Conservation (phyloP, 1,140 invertebrate species). For the Lepidurus apus region DNA sequence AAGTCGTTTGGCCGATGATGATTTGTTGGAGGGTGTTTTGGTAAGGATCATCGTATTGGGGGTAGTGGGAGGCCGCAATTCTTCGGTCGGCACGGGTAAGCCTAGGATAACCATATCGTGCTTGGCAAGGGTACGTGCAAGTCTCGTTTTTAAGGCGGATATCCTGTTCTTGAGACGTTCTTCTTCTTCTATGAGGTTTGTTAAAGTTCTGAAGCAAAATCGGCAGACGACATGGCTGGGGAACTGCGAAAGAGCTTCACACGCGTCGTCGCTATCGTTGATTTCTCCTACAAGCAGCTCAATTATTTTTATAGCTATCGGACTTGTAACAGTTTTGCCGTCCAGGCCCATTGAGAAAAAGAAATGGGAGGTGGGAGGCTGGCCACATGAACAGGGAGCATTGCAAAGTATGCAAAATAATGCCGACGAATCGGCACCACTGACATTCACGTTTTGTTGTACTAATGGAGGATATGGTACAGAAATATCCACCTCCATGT, state of each 20-base stretch:
- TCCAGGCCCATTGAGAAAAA: background rate
- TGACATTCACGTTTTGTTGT: background rate
- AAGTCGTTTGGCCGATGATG: background rate
- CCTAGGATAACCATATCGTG: background rate
- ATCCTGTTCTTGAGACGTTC: background rate
- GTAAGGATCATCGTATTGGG: background rate
- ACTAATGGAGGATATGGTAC: background rate
- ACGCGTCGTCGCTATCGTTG: background rate
- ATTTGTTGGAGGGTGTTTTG: background rate
- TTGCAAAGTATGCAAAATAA: background rate
- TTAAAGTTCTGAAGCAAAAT: slow-evolving; percentile 1
- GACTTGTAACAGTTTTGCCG: background rate
- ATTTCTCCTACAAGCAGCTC: background rate
- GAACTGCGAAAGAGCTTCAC: background rate
- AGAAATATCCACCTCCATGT: background rate
- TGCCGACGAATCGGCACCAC: background rate
- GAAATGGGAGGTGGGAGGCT: background rate
- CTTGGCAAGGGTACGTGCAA: background rate
- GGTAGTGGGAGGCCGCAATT: background rate
- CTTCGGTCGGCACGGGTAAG: background rate
- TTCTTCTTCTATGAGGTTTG: slow-evolving; percentile 5
- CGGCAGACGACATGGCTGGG: background rate
- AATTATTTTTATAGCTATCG: background rate
- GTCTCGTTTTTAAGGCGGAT: background rate
- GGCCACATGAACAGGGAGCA: background rate